A percentile compares a stretch with the other conserved stretches of the same genome.
Evolutionary conservation across 2,113 vertebrate genomes (phyloP).

Genomic region (Passer domesticus): DNA sequence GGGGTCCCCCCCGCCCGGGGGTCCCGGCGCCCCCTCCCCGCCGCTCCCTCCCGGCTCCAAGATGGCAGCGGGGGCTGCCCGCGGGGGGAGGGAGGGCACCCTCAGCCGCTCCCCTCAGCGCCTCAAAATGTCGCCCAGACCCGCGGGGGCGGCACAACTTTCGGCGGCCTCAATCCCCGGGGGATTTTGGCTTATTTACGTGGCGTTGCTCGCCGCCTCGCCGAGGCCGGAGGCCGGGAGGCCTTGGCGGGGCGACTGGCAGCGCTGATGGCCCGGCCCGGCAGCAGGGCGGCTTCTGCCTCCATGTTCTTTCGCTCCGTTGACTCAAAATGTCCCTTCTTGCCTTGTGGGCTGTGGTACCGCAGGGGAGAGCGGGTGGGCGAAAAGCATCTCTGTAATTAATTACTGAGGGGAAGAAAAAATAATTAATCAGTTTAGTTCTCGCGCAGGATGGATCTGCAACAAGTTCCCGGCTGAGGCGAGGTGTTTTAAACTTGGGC

Average conservation of each 20-base stretch:
- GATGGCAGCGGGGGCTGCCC: conserved; percentile 36
- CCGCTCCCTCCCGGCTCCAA: neutral
- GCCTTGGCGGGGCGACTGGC: neutral
- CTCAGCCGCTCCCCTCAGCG: neutral
- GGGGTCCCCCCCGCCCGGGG: neutral
- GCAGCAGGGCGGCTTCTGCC: conserved; percentile 21
- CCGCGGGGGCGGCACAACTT: conserved; percentile 18
- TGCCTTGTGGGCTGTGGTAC: neutral
- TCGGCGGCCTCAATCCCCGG: neutral
- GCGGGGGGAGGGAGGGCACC: neutral
- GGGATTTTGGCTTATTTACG: neutral
- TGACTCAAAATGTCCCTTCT: conserved; percentile 64
- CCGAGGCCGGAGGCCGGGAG: neutral
- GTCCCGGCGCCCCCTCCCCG: neutral
- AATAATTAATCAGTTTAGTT: neutral
- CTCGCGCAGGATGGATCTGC: neutral
- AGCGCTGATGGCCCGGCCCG: neutral
- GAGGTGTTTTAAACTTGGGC: neutral
- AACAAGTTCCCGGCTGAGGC: conserved; percentile 39
- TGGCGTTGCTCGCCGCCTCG: neutral
- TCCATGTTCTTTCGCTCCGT: conserved; percentile 65
- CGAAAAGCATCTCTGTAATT: neutral
- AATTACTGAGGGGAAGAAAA: neutral
- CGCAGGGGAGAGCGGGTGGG: neutral
- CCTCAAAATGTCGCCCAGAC: conserved; percentile 59